Base-by-base conservation (phyloP, 1,140 invertebrate genomes). In the Orchestia grillus region DNA sequence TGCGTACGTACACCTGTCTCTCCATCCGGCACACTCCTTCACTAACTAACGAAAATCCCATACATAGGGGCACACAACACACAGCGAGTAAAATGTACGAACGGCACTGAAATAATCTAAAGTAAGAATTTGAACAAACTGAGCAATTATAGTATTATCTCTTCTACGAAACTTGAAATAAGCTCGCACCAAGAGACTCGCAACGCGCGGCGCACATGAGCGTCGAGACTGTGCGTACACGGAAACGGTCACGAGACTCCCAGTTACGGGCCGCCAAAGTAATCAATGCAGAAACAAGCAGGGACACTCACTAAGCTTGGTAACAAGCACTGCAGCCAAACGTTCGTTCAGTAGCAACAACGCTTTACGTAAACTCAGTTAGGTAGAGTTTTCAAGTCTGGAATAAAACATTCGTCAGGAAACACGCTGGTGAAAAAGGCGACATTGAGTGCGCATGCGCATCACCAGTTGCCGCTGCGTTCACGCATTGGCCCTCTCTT, bases 221-320 rank as follows among this genome's bases (percentile, higher is more conserved):
- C 87, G 87, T 36, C 8, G 36, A 40, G 8, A 11, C 8, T 19
- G 19, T 19, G 47, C 47, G 47, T 53, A 53, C 47, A 53, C 47
- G 47, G 28, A 90, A 90, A 90, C 88, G 43, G 88, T 90, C 88
- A 90, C 88, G 88, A n/a, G 41, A 44, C n/a, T 23, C 88, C 87
- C 87, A 87, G 87, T 87, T 53, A 36, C 36, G 88, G 88, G 41
- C 88, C 88, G 88, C 88, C 88, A 23, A 42, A 42, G 88, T 90
- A 90, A 90, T 90, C 88, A 90, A 90, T 90, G 88, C 88, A 90
- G 88, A 90, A 90, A 90, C 43, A 42, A 42, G 88, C 88, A 42
- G 88, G 36, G 15, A 90, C 88, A 90, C 88, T 8, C 88, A 90
- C 88, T 8, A 42, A 90, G 88, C 88, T 36, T 90, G 41, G 88